These are phyloP conservation scores for Habropoda laboriosa DNA, from an alignment of 1,140 invertebrate genomes.

Conservation along the genomic window DNA sequence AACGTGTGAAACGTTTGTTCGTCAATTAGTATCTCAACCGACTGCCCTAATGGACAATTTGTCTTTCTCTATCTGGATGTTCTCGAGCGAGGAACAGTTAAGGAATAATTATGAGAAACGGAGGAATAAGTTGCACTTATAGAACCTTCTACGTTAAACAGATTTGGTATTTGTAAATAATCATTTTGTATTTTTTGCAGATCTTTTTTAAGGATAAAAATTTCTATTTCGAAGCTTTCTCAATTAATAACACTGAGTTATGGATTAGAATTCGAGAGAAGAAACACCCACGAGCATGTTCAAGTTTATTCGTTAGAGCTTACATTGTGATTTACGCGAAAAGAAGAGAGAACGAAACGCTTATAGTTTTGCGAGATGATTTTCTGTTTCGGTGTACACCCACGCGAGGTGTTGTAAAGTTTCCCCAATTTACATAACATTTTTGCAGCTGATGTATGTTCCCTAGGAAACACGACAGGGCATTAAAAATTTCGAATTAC, in stretches of 20 bases:
- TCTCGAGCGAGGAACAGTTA: not conserved
- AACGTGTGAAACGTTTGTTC: not conserved
- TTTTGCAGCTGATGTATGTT: not conserved
- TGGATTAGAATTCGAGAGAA: not conserved
- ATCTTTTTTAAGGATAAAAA: too few relatives aligned
- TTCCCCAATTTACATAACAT: constrained; percentile 5
- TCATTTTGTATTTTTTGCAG: too few relatives aligned
- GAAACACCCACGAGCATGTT: not conserved
- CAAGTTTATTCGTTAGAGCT: too few relatives aligned
- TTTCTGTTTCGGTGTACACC: not conserved
- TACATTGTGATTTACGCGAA: not conserved
- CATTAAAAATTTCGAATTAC: not conserved
- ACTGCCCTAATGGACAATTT: not conserved
- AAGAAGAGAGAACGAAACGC: not conserved
- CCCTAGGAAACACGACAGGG: not conserved
- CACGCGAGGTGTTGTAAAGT: not conserved
- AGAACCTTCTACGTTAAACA: too few relatives aligned
- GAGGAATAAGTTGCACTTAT: not conserved
- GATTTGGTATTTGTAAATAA: too few relatives aligned
- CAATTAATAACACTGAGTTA: too few relatives aligned
- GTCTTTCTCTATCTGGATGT: not conserved
- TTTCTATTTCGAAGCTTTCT: too few relatives aligned
- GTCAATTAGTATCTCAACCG: too few relatives aligned
- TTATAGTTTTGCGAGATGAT: not conserved
- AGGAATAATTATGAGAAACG: not conserved